Base-by-base conservation (phyloP, 1,140 invertebrate species). In the Ips nitidus region DNA sequence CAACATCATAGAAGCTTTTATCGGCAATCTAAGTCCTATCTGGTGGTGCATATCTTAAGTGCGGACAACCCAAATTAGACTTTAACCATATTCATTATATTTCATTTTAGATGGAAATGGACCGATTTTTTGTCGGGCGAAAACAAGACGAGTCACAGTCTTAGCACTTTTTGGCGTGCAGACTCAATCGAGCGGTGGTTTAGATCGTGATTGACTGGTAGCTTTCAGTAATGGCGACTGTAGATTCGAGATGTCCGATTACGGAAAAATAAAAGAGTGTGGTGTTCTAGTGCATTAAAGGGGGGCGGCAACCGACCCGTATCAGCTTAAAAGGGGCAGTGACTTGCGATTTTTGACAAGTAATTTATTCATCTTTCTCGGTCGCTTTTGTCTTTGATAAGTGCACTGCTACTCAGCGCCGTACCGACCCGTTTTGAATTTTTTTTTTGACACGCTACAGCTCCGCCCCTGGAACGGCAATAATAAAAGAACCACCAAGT, bases 311-410 rank as follows among this genome's bases (percentile, higher is more conserved):
- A 41, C 45, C 36, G 62, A 8, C 39, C 62, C 43, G 40, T 50
- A 68, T 61, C 56, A 61, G 58, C 50, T 61, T 68, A 68, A 68
- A 68, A 68, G 66, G 56, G 52, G 67, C 67, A 61, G 60, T 69
- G 67, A 69, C 67, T 69, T 69, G 67, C 66, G 66, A 68, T 68
- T 68, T 68, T 62, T 61, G 43, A 57, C 55, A 39, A 22, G 58
- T 68, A 68, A 68, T 68, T 68, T 68, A 68, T 68, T 68, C 66
- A 52, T 68, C 55, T 68, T 59, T 61, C 59, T 68, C 57, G 39
- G 45, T 41, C 42, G 57, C 50, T 68, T 68, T 60, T 61, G 57
- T 60, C 45, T 68, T 68, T 60, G 56, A 41, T 68, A 68, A 68
- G 61, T 68, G 55, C 58, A 63, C 38, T 63, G 37, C 37, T 6